Percentiles rank a stretch among this genome's conserved stretches.
These are phyloP conservation scores for Formica aserva DNA, from an alignment of 2,888 invertebrate genomes.

Conservation along the genomic window DNA sequence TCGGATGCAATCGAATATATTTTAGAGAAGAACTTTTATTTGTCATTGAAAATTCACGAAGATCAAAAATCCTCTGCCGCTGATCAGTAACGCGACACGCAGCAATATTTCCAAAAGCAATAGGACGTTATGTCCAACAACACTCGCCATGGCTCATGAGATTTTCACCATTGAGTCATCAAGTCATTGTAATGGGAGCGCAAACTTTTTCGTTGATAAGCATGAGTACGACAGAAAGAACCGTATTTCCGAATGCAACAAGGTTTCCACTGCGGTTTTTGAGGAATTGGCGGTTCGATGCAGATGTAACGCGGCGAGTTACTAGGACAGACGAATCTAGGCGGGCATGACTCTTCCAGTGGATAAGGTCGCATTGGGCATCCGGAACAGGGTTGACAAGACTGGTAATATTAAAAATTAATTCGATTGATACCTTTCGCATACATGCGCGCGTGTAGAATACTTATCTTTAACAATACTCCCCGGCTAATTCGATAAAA, in stretches of 20 bases:
- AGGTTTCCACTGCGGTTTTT: constrained; percentile 75
- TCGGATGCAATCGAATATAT: not conserved
- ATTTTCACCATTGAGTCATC: constrained; percentile 72
- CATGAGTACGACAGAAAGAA: constrained; percentile 77
- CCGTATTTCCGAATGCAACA: constrained; percentile 78
- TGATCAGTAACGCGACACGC: constrained; percentile 62
- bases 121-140: constrained; percentile 46
- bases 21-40: not conserved
- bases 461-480: not conserved
- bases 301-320: constrained; percentile 70
- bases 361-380: constrained; percentile 68
- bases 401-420: constrained; percentile 53
- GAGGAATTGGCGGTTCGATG: constrained; percentile 75
- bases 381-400: constrained; percentile 68
- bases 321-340: constrained; percentile 67
- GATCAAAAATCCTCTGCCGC: constrained; percentile 60
- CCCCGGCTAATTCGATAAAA: not conserved
- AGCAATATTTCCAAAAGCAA: constrained; percentile 68
- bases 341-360: constrained; percentile 59
- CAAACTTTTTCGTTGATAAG: constrained; percentile 64
- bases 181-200: constrained; percentile 73
- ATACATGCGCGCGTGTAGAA: not conserved
- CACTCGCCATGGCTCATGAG: not conserved
- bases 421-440: not conserved
- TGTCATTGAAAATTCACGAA: constrained; percentile 65